A percentile compares a stretch with the other conserved stretches of the same genome.
Evolutionary conservation across 1,140 invertebrate genomes (phyloP).

Genomic region (Bombus superbus): DNA sequence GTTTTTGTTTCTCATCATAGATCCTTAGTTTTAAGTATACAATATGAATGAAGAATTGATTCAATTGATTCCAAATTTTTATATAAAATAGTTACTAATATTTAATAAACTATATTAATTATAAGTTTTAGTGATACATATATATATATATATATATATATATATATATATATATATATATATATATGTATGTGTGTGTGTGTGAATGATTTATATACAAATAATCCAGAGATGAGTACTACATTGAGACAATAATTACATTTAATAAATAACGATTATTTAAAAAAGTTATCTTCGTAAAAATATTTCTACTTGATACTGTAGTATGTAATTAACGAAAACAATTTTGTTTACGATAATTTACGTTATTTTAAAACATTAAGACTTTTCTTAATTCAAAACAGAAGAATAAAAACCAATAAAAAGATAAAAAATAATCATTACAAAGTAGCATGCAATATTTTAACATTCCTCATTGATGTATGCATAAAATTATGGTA

Average conservation of each 20-base stretch:
- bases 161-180: neutral
- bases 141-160: no score
- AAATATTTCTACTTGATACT: neutral
- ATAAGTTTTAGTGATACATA: neutral
- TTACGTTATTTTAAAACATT: neutral
- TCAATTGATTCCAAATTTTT: neutral
- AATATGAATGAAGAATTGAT: neutral
- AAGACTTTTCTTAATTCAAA: neutral
- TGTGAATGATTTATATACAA: constrained; percentile 6
- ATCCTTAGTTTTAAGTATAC: neutral
- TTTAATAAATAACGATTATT: constrained; percentile 4
- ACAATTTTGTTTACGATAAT: neutral
- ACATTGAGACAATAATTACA: neutral
- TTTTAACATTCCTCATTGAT: constrained; percentile 66
- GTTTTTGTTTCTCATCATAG: neutral
- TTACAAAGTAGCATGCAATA: constrained; percentile 18
- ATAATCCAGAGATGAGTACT: neutral
- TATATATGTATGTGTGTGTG: no score
- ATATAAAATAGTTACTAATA: neutral
- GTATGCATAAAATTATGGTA: constrained; percentile 67
- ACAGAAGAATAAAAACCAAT: neutral
- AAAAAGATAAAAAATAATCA: neutral
- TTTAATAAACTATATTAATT: constrained; percentile 15
- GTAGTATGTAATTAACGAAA: neutral
- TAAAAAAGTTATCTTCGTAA: neutral